Evolutionary conservation across 2,113 vertebrate genomes (phyloP).

Genomic region (Murina feae): DNA sequence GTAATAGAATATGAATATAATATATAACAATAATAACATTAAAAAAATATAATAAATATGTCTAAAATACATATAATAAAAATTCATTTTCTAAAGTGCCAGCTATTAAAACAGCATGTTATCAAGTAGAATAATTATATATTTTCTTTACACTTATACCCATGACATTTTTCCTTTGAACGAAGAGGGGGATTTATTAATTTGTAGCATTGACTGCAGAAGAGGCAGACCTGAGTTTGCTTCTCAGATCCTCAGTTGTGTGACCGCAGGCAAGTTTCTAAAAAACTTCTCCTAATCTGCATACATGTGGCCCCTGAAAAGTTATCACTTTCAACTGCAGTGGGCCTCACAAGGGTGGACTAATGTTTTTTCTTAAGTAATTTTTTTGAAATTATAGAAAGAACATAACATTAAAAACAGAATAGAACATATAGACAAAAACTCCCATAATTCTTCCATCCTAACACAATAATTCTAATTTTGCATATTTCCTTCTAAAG

Average conservation of each 20-base stretch:
- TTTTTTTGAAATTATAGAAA: conserved; percentile 5
- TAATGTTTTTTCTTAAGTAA: background rate
- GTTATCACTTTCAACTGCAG: background rate
- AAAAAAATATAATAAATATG: background rate
- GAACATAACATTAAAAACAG: background rate
- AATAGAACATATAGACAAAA: background rate
- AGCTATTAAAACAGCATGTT: background rate
- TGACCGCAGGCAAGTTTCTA: background rate
- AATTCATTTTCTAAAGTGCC: background rate
- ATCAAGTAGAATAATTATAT: background rate
- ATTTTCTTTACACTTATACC: background rate
- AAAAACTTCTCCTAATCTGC: background rate
- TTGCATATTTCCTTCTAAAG: background rate
- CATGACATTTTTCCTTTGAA: background rate
- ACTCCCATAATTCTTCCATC: background rate
- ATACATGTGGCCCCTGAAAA: background rate
- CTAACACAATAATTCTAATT: background rate
- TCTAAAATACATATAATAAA: background rate
- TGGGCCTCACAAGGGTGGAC: background rate
- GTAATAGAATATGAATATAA: background rate
- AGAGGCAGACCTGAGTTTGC: background rate
- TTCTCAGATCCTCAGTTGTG: background rate
- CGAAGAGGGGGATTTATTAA: background rate
- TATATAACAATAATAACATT: background rate
- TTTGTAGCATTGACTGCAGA: background rate